Conservation (phyloP, 2,888 invertebrate genomes). For the Coenonympha glycerion region DNA sequence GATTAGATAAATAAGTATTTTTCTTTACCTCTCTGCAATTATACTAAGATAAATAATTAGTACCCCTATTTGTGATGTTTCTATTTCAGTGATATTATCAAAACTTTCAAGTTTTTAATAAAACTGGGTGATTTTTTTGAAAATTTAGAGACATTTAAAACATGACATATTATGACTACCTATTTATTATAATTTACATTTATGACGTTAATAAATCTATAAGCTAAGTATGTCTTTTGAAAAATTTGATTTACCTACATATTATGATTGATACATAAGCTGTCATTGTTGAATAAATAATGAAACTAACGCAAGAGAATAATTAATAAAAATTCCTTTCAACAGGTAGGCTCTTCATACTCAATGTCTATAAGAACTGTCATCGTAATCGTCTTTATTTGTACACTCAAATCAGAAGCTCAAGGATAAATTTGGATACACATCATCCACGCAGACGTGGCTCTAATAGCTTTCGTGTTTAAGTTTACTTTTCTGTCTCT, state of each 20-base stretch:
- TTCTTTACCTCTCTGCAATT: neutral
- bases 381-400: slow-evolving; percentile 54
- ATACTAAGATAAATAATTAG: neutral
- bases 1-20: neutral
- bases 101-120: too few species aligned
- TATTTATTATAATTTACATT: too few species aligned
- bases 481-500: slow-evolving; percentile 8
- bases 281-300: neutral
- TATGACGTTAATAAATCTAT: too few species aligned
- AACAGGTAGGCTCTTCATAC: slow-evolving; percentile 40
- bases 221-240: too few species aligned
- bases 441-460: neutral
- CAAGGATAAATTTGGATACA: neutral
- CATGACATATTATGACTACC: too few species aligned
- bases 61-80: neutral
- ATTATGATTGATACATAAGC: neutral
- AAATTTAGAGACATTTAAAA: too few species aligned
- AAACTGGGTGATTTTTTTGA: too few species aligned
- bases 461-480: neutral
- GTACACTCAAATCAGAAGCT: slow-evolving; percentile 38
- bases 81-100: too few species aligned
- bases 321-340: slow-evolving; percentile 23
- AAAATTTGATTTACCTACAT: too few species aligned
- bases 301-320: neutral
- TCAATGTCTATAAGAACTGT: slow-evolving; percentile 58